Evolutionary conservation across 2,113 vertebrate genomes (phyloP).

Genomic region (Globicephala melas): DNA sequence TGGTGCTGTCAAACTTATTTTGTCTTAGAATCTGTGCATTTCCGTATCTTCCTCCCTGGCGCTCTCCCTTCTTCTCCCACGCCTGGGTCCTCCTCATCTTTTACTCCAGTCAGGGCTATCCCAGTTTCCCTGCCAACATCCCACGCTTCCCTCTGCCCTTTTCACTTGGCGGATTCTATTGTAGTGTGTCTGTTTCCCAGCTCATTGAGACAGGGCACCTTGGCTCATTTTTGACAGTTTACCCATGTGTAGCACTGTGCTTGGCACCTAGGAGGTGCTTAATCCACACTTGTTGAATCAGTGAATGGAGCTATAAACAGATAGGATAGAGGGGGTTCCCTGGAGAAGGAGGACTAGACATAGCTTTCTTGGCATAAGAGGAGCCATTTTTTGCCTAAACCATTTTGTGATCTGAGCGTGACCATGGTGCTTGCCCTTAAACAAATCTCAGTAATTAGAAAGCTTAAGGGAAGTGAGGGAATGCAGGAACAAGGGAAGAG

Average conservation of each 20-base stretch:
- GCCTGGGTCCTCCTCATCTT: not conserved
- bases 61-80: not conserved
- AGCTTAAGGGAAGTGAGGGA: too few species aligned
- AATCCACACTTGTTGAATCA: not conserved
- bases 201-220: not conserved
- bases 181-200: not conserved
- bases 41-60: not conserved
- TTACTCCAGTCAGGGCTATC: too few species aligned
- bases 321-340: not conserved
- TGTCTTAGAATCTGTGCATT: not conserved
- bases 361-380: not conserved
- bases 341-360: not conserved
- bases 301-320: not conserved
- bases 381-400: not conserved
- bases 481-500: not conserved
- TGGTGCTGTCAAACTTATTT: not conserved
- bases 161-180: not conserved
- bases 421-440: not conserved
- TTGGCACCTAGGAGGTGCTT: not conserved
- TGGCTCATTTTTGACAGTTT: not conserved
- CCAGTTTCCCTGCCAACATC: not conserved
- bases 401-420: not conserved
- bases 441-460: too few species aligned
- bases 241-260: not conserved
- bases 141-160: not conserved